phyloP scores from a whole-genome alignment of 1,140 invertebrate species.

The Tetraneura akinire region DNA sequence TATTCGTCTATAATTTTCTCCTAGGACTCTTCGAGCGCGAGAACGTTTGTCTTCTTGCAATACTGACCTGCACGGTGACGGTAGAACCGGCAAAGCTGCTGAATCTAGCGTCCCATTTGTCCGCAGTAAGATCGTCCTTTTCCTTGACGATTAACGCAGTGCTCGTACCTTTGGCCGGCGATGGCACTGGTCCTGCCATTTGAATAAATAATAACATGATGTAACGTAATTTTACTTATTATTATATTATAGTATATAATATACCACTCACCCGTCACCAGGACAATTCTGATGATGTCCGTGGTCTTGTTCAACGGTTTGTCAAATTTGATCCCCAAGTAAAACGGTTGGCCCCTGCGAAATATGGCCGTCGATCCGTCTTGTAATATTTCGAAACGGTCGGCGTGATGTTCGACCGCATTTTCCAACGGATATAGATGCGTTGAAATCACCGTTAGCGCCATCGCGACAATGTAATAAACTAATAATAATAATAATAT shows the following conservation, averaged over 20 bases:
- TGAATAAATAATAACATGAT: too few species aligned
- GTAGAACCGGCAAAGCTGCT: background rate
- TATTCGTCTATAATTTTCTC: too few species aligned
- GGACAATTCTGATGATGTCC: constrained; percentile 65
- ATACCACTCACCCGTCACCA: constrained; percentile 64
- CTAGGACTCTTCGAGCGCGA: too few species aligned
- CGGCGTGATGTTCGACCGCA: constrained; percentile 66
- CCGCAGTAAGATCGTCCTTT: background rate
- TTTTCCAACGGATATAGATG: constrained; percentile 69
- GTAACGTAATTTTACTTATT: too few species aligned
- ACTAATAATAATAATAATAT: too few species aligned
- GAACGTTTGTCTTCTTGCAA: too few species aligned
- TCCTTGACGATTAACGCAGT: constrained; percentile 25
- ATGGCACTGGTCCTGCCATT: constrained; percentile 50
- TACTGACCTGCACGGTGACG: constrained; percentile 27
- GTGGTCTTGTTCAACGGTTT: constrained; percentile 62
- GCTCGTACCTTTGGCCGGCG: constrained; percentile 33
- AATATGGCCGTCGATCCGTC: constrained; percentile 64
- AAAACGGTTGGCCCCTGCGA: constrained; percentile 69
- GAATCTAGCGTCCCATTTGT: constrained; percentile 33
- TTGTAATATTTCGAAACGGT: constrained; percentile 66
- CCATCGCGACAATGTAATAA: constrained; percentile 7
- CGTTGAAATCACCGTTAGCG: constrained; percentile 61
- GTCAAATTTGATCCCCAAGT: constrained; percentile 64
- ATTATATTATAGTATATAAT: too few species aligned